phyloP scores from a whole-genome alignment of 2,113 vertebrate species.

The Aythya baeri region DNA sequence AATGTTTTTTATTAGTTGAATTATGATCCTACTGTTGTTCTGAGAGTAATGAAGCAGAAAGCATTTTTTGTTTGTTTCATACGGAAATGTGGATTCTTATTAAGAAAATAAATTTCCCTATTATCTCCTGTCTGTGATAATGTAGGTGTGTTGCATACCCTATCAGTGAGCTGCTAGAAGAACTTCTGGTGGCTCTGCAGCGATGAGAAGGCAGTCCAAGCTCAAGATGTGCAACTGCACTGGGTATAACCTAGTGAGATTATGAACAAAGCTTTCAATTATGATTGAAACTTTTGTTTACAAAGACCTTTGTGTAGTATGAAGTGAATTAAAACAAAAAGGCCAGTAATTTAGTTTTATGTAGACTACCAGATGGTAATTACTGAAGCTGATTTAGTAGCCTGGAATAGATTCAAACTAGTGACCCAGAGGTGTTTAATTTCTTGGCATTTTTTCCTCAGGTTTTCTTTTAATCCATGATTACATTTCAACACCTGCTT shows the following conservation, averaged over 20 bases:
- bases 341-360: constrained; percentile 50
- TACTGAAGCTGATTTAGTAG: constrained; percentile 66
- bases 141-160: not conserved
- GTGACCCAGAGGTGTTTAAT: constrained; percentile 69
- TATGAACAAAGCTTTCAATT: constrained; percentile 32
- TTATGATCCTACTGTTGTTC: not conserved
- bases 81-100: not conserved
- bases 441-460: constrained; percentile 60
- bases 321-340: constrained; percentile 39
- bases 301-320: not conserved
- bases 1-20: not conserved
- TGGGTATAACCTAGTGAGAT: not conserved
- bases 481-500: constrained; percentile 65
- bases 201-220: not conserved
- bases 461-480: constrained; percentile 62
- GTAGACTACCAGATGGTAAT: constrained; percentile 61
- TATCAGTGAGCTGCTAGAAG: not conserved
- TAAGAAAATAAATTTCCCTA: not conserved
- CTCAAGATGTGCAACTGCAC: not conserved
- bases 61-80: constrained; percentile 1
- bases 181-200: not conserved
- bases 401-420: constrained; percentile 62
- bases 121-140: not conserved
- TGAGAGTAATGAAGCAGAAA: not conserved
- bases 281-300: constrained; percentile 19